phyloP scores from a whole-genome alignment of 2,797 vertebrate species.

The Leptatherina wallacei region DNA sequence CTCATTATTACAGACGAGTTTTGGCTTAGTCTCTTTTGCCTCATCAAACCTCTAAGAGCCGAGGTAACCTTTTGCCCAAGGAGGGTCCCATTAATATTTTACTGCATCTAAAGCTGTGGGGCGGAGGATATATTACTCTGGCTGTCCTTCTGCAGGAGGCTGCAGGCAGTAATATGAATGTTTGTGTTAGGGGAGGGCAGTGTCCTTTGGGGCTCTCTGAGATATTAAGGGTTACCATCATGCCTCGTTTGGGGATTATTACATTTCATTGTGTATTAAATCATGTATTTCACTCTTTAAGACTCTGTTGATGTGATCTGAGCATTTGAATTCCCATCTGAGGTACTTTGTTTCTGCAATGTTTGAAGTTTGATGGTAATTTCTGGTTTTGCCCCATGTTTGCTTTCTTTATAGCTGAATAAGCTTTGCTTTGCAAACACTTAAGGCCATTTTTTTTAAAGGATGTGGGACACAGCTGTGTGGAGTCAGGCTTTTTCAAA shows the following conservation, averaged over 20 bases:
- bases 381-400: conserved; percentile 21
- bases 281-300: conserved; percentile 6
- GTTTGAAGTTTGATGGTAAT: conserved; percentile 21
- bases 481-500: conserved; percentile 64
- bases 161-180: conserved; percentile 29
- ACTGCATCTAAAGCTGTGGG: conserved; percentile 71
- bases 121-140: conserved; percentile 65
- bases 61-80: conserved; percentile 72
- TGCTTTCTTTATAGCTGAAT: conserved; percentile 56
- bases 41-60: conserved; percentile 54
- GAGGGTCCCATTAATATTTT: conserved; percentile 77
- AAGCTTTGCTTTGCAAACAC: conserved; percentile 44
- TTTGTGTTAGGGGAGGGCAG: conserved; percentile 41
- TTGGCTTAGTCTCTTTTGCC: conserved; percentile 26
- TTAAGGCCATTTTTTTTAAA: conserved; percentile 49
- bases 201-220: conserved; percentile 37
- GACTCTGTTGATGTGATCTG: not conserved
- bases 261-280: conserved; percentile 8
- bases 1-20: conserved; percentile 46
- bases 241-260: conserved; percentile 20
- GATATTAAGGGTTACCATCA: conserved; percentile 47
- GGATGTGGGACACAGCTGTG: conserved; percentile 73
- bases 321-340: conserved; percentile 5
- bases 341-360: conserved; percentile 25
- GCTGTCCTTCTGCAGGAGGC: conserved; percentile 30